These are phyloP conservation scores for Telmatochromis bifrenatus DNA, from an alignment of 2,113 vertebrate genomes.

Conservation along the genomic window DNA sequence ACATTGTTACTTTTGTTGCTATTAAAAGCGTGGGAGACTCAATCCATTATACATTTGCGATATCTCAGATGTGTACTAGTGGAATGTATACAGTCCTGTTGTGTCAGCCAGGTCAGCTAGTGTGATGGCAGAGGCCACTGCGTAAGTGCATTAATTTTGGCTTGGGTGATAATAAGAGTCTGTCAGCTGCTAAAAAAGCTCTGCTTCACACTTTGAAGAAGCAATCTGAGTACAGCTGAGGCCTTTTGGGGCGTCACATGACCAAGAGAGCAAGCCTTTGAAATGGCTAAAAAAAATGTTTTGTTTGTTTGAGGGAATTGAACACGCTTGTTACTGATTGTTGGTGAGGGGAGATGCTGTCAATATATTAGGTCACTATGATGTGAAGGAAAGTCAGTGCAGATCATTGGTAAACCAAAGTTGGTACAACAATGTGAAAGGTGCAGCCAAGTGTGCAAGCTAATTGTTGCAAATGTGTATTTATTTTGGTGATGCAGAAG, in stretches of 20 bases:
- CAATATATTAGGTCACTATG: accelerated
- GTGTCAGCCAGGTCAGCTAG: background rate
- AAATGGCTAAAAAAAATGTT: background rate
- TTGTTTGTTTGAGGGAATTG: accelerated
- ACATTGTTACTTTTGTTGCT: background rate
- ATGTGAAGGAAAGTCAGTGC: background rate
- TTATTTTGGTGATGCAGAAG: background rate
- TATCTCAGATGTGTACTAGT: background rate
- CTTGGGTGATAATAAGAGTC: background rate
- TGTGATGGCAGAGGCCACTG: background rate
- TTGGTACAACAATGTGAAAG: background rate
- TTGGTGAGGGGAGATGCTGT: background rate
- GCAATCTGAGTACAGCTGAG: background rate
- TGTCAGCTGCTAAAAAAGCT: background rate
- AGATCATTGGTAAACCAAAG: background rate
- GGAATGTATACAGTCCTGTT: background rate
- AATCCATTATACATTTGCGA: background rate
- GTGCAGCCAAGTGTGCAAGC: background rate
- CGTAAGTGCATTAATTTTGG: background rate
- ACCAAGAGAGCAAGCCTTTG: accelerated
- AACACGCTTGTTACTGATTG: background rate
- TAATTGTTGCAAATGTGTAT: background rate
- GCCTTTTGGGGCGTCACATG: background rate
- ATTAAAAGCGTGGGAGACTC: background rate
- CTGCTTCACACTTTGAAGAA: background rate